Base-by-base conservation (phyloP, 92 coral and sea anemone species). In the Metridium senile region DNA sequence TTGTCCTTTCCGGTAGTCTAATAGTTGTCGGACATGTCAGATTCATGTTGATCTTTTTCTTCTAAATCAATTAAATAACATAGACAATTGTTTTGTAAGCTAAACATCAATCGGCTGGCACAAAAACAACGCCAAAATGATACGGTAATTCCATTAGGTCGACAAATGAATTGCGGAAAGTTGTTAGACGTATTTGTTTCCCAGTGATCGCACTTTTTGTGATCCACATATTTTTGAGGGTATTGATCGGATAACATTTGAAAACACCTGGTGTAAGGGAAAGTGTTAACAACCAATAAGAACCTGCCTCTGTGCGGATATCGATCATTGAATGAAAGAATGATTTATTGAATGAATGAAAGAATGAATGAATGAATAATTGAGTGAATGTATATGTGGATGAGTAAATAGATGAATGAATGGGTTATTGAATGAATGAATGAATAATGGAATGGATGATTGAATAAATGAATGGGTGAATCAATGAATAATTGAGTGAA, bases 161-260 rank as follows among this genome's bases (percentile, higher is more conserved):
- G 74, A 62, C 21, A 85, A 22, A 71, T 88, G 89, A 13, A 76
- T 66, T 56, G 76, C 89, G 9, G 93, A 39, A 39, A 39, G 49
- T 39, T 13, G 49, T 6, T 39, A 39, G 49, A 4, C 13, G 6
- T 39, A 6, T 39, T 39, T 39, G n/a, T n/a, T n/a, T n/a, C n/a
- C n/a, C n/a, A n/a, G n/a, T n/a, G n/a, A n/a, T n/a, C n/a, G n/a
- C n/a, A n/a, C n/a, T n/a, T n/a, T n/a, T n/a, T n/a, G n/a, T n/a
- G n/a, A n/a, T n/a, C n/a, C n/a, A n/a, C n/a, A n/a, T n/a, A n/a
- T n/a, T n/a, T n/a, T n/a, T n/a, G n/a, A n/a, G n/a, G n/a, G n/a
- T n/a, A n/a, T n/a, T n/a, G n/a, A n/a, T n/a, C n/a, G n/a, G n/a
- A n/a, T n/a, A n/a, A n/a, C 49, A 39, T 39, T 39, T 39, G 49